A percentile compares a stretch with the other conserved stretches of the same genome.
Conservation (phyloP, 2,113 vertebrate genomes). For the Rissa tridactyla region DNA sequence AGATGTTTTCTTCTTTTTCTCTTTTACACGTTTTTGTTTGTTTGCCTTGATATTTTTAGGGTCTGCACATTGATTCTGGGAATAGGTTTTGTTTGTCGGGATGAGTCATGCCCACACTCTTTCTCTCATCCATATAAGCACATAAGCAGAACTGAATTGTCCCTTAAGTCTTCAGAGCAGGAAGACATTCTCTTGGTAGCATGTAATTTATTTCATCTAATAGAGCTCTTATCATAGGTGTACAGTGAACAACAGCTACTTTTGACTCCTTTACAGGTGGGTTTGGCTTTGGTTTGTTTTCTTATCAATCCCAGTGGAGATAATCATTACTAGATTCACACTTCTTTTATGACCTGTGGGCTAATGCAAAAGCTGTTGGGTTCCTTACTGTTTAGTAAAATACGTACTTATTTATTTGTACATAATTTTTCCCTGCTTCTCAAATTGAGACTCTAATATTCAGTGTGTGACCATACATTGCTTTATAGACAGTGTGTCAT, state of each 20-base stretch:
- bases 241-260: not conserved
- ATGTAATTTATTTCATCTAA: not conserved
- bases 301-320: not conserved
- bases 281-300: not conserved
- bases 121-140: not conserved
- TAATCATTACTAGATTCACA: not conserved
- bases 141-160: not conserved
- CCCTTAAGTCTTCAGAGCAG: not conserved
- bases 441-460: not conserved
- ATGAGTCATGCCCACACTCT: slow-evolving; percentile 25
- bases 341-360: not conserved
- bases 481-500: not conserved
- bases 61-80: not conserved
- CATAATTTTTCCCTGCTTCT: not conserved
- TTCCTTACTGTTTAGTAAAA: not conserved
- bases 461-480: not conserved
- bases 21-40: not conserved
- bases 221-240: not conserved
- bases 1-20: not conserved
- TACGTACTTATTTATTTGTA: not conserved
- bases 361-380: not conserved
- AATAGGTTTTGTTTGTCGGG: slow-evolving; percentile 8
- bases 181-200: not conserved
- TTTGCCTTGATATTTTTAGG: slow-evolving; percentile 33
- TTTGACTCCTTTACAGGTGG: not conserved